phyloP scores from a whole-genome alignment of 2,888 invertebrate genomes.

The Psylliodes chrysocephalus region DNA sequence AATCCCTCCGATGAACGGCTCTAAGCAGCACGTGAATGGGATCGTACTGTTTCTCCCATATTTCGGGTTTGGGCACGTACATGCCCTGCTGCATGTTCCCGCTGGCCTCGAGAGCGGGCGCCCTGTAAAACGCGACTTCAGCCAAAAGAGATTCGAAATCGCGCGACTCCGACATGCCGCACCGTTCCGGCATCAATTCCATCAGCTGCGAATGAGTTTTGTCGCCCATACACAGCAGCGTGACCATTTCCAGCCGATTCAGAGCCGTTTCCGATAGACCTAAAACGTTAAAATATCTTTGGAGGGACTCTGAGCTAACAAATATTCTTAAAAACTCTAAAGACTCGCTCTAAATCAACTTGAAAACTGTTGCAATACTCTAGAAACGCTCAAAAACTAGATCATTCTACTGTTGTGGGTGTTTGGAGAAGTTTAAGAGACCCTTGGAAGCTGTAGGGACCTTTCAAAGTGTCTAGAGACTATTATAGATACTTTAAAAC shows the following conservation, averaged over 20 bases:
- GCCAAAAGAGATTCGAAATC: slow-evolving; percentile 89
- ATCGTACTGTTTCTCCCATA: slow-evolving; percentile 93
- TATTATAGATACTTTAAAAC: no score
- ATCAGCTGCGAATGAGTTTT: slow-evolving; percentile 95
- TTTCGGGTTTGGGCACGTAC: slow-evolving; percentile 82
- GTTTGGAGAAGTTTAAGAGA: no score
- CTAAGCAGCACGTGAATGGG: slow-evolving; percentile 91
- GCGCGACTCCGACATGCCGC: slow-evolving; percentile 89
- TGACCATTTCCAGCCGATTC: slow-evolving; percentile 89
- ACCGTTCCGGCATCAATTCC: slow-evolving; percentile 95
- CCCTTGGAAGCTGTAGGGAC: no score
- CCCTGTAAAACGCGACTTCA: slow-evolving; percentile 72
- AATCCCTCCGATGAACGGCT: slow-evolving; percentile 91
- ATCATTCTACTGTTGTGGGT: no score
- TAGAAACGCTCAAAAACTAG: no score
- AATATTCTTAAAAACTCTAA: no score
- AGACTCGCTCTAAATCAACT: no score
- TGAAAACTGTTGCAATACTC: no score
- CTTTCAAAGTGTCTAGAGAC: no score
- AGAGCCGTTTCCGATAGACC: slow-evolving; percentile 72
- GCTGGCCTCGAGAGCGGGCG: slow-evolving; percentile 86
- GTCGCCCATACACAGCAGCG: slow-evolving; percentile 91
- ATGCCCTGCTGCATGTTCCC: slow-evolving; percentile 84
- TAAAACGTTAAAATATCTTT: slow-evolving; percentile 54
- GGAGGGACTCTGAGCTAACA: no score